These are phyloP conservation scores for Lota lota DNA, from an alignment of 2,113 vertebrate genomes.

Conservation along the genomic window DNA sequence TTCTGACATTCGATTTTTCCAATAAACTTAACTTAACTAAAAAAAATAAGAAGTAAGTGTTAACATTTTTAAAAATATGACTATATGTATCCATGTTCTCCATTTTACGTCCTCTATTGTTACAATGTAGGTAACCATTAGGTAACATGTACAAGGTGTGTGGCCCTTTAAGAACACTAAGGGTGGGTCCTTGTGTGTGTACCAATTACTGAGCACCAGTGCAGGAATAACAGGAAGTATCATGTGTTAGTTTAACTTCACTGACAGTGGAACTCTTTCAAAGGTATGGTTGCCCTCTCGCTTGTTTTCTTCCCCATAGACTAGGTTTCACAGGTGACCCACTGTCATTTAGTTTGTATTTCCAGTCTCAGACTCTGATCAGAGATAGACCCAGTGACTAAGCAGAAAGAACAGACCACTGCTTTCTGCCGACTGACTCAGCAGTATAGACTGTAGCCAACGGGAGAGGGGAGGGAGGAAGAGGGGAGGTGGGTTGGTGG, in stretches of 20 bases:
- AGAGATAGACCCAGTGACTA: conserved; percentile 23
- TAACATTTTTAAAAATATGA: too few relatives aligned
- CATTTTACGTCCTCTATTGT: too few relatives aligned
- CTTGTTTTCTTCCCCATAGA: conserved; percentile 7
- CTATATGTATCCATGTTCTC: too few relatives aligned
- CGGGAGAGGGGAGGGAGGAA: conserved; percentile 15
- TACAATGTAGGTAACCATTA: not conserved
- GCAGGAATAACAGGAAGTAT: conserved; percentile 66
- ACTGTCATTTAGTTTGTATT: conserved; percentile 1
- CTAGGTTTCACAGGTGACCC: conserved; percentile 4
- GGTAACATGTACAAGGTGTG: conserved; percentile 14
- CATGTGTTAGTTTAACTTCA: conserved; percentile 42
- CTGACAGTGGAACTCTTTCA: conserved; percentile 36
- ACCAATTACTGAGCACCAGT: conserved; percentile 55
- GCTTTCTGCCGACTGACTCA: conserved; percentile 56
- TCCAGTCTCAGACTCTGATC: conserved; percentile 1
- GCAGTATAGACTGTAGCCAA: conserved; percentile 38
- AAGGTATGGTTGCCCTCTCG: conserved; percentile 44
- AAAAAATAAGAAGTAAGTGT: too few relatives aligned
- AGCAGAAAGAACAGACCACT: conserved; percentile 24
- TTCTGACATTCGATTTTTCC: not conserved
- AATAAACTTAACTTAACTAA: not conserved
- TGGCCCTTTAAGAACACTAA: conserved; percentile 68
- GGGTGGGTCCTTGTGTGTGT: conserved; percentile 36
- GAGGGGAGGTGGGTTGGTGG: conserved; percentile 12